Percentiles rank a stretch among this genome's conserved stretches.
Conservation (phyloP, 1,140 invertebrate species). For the Aricia agestis region DNA sequence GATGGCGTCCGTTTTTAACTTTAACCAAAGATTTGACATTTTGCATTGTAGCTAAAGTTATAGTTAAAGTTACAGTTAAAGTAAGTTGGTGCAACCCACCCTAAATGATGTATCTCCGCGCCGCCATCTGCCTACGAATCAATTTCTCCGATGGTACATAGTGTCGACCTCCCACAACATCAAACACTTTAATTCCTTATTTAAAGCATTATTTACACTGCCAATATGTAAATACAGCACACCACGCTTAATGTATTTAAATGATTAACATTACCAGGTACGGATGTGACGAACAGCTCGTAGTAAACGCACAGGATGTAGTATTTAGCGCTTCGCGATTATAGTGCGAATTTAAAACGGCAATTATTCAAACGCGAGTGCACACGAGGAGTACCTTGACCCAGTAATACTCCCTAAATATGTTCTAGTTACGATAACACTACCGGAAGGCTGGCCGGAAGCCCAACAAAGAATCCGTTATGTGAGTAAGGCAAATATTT, state of each 20-base stretch:
- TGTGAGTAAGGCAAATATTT: conserved; percentile 24
- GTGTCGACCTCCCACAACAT: too few relatives aligned
- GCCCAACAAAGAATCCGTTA: conserved; percentile 61
- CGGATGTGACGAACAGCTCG: not conserved
- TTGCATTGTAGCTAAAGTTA: too few relatives aligned
- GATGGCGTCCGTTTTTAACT: too few relatives aligned
- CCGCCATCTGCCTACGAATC: too few relatives aligned
- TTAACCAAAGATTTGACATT: too few relatives aligned
- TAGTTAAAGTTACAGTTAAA: too few relatives aligned
- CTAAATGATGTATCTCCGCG: too few relatives aligned
- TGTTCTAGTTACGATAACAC: conserved; percentile 32
- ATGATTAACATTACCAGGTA: not conserved
- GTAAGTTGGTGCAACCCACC: too few relatives aligned
- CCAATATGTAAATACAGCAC: not conserved
- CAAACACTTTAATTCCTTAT: too few relatives aligned
- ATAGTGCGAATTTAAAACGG: conserved; percentile 9
- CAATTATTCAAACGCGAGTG: not conserved
- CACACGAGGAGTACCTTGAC: conserved; percentile 44
- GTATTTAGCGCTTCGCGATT: conserved; percentile 7
- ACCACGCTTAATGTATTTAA: not conserved
- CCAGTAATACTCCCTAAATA: conserved; percentile 50
- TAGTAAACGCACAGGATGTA: conserved; percentile 12
- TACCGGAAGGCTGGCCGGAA: conserved; percentile 53
- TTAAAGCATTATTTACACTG: too few relatives aligned
- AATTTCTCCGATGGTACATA: too few relatives aligned